A percentile compares a stretch with the other conserved stretches of the same genome.
These are phyloP conservation scores for Triplophysa tibetana DNA, from an alignment of 2,113 vertebrate species.

Conservation along the genomic window DNA sequence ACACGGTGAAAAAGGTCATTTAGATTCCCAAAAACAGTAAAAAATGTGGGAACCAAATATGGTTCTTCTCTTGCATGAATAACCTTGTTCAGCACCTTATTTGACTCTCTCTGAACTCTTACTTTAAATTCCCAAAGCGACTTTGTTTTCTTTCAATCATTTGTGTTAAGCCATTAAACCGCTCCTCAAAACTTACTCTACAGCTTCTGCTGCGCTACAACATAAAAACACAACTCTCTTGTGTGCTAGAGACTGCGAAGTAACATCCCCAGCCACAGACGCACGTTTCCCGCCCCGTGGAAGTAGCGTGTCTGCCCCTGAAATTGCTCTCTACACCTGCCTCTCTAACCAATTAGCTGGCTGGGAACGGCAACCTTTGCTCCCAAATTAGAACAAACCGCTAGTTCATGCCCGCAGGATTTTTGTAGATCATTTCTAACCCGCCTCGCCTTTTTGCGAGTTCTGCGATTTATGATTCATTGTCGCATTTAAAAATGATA, in stretches of 20 bases:
- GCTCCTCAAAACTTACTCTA: not conserved
- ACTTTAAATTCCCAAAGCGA: too few relatives aligned
- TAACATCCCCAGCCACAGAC: slow-evolving; percentile 17
- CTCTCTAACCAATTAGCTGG: slow-evolving; percentile 59
- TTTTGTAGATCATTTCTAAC: not conserved
- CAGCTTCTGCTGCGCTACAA: not conserved
- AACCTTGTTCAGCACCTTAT: too few relatives aligned
- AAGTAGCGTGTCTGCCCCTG: slow-evolving; percentile 32
- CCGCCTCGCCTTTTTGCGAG: not conserved
- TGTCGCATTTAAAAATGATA: not conserved
- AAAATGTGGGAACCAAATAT: too few relatives aligned
- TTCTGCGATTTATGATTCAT: not conserved
- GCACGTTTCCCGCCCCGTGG: slow-evolving; percentile 15
- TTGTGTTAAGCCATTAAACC: too few relatives aligned
- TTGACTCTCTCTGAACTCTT: too few relatives aligned
- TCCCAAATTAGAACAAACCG: slow-evolving; percentile 52
- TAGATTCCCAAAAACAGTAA: too few relatives aligned
- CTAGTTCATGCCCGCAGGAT: slow-evolving; percentile 36
- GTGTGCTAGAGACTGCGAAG: slow-evolving; percentile 56
- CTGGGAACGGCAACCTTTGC: slow-evolving; percentile 63
- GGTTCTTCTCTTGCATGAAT: too few relatives aligned
- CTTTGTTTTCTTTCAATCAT: too few relatives aligned
- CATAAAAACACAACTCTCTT: not conserved
- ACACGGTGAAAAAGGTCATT: too few relatives aligned
- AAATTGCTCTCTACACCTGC: slow-evolving; percentile 40